Percentiles rank a stretch among this genome's conserved stretches.
Conservation (phyloP, 1,140 invertebrate species). For the Leptestheria dahalacensis region DNA sequence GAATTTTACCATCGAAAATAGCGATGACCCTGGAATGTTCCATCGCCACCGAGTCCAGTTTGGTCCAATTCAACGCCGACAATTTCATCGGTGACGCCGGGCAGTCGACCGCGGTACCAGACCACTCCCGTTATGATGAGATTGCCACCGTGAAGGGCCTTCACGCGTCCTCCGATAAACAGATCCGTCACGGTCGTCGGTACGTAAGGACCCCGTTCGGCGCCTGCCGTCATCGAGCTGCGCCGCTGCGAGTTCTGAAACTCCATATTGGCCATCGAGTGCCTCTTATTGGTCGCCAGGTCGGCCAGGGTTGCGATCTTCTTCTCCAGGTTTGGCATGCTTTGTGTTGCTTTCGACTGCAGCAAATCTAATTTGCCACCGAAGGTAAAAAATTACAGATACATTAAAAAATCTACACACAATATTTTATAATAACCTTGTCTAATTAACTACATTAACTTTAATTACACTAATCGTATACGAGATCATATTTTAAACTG, state of each 20-base stretch:
- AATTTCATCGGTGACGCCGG: constrained; percentile 7
- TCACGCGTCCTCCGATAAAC: constrained; percentile 9
- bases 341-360: constrained; percentile 4
- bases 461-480: no score
- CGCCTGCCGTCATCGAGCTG: not conserved
- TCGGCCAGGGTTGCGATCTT: not conserved
- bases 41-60: constrained; percentile 9
- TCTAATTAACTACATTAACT: no score
- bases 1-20: constrained; percentile 12
- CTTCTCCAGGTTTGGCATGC: constrained; percentile 10
- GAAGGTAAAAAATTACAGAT: not conserved
- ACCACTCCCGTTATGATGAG: constrained; percentile 5
- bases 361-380: constrained; percentile 1
- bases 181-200: not conserved
- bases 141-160: constrained; percentile 9
- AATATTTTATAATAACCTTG: no score
- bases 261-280: constrained; percentile 8
- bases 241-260: not conserved
- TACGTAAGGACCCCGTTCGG: constrained; percentile 7
- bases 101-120: constrained; percentile 8
- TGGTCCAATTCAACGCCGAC: constrained; percentile 9
- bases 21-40: constrained; percentile 9
- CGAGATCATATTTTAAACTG: no score
- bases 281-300: not conserved
- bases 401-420: no score